Evolutionary conservation across 2,888 invertebrate species (phyloP).

Genomic region (Hymenopus coronatus): DNA sequence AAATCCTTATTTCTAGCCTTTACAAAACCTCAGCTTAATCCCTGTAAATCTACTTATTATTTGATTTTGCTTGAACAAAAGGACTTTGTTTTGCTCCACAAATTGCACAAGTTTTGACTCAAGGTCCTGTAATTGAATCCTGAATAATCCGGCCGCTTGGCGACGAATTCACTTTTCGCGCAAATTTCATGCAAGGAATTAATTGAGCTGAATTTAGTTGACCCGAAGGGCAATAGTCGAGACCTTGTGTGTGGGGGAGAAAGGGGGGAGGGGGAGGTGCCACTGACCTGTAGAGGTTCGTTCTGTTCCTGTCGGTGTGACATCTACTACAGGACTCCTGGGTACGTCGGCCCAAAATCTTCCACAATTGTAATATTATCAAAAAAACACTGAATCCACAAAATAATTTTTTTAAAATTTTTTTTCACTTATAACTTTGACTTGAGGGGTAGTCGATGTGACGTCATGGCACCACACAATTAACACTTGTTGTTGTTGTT

Average conservation of each 20-base stretch:
- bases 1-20: no score
- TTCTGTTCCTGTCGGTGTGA: background rate
- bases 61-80: no score
- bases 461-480: background rate
- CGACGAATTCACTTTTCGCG: no score
- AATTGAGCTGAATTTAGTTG: background rate
- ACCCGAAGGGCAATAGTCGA: background rate
- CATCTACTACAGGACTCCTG: background rate
- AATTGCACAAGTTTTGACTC: no score
- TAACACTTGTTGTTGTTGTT: background rate
- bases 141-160: no score
- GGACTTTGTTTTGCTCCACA: no score
- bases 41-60: no score
- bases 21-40: no score
- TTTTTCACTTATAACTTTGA: background rate
- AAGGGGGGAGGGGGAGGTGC: background rate
- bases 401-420: background rate
- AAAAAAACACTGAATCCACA: background rate
- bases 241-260: background rate
- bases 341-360: background rate
- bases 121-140: no score
- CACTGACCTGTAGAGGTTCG: background rate
- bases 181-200: no score
- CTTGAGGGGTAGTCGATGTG: background rate
- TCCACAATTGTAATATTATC: background rate